Conservation (phyloP, 2,113 vertebrate genomes). For the Plectropomus leopardus region DNA sequence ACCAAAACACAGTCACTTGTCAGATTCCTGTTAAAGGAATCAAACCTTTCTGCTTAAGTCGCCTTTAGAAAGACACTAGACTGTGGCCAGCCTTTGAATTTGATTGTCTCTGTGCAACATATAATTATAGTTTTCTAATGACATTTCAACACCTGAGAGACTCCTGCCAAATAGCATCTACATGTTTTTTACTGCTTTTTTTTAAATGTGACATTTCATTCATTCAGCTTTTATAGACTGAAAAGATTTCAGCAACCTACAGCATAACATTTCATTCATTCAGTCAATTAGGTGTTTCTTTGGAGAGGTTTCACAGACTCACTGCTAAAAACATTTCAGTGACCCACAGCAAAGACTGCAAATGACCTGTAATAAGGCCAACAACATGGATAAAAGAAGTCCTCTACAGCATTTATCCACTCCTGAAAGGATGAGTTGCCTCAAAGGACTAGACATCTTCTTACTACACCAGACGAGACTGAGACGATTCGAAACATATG, state of each 20-base stretch:
- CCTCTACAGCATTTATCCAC: neutral
- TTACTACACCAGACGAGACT: neutral
- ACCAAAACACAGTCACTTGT: neutral
- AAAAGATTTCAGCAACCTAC: conserved; percentile 3
- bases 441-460: neutral
- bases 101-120: neutral
- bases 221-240: neutral
- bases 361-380: conserved; percentile 19
- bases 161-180: neutral
- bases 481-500: neutral
- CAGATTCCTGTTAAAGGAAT: neutral
- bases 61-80: neutral
- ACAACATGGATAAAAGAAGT: neutral
- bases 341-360: neutral
- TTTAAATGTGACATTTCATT: conserved; percentile 22
- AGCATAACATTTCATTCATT: conserved; percentile 16
- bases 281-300: conserved; percentile 17
- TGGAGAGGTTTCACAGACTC: conserved; percentile 3
- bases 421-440: neutral
- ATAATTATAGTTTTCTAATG: neutral
- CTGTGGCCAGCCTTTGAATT: neutral
- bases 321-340: neutral
- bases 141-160: neutral
- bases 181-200: conserved; percentile 38
- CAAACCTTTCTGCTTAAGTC: neutral